Evolutionary conservation across 1,140 invertebrate species (phyloP), one percentile per base, ranked within the genome.

Genomic region (Ctenoplectra terminalis): DNA sequence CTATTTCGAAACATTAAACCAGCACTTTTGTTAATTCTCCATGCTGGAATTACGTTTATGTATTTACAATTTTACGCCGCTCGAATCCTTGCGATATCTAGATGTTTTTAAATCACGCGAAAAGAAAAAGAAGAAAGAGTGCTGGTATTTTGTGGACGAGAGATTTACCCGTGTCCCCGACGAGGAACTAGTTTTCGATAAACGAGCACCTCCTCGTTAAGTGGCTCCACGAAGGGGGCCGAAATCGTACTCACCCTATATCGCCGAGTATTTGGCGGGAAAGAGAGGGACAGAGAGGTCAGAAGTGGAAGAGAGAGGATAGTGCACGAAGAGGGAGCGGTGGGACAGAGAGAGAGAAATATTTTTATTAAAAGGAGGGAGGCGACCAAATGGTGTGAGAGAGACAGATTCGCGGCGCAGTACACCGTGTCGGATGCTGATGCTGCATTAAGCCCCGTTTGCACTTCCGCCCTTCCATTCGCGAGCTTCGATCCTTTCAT

Each of bases 131-230:
- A 37, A 31, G 2, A 20, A 31, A 26, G 34, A n/a, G 40, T 43
- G 23, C 13, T 31, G 77, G 77, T 73, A 80, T 80, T 80, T 74
- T 82, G 40, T 63, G 79, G 46, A 56, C 43, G 48, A 61, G 78
- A 63, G 82, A 80, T 80, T 80, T 73, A 80, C 58, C 77, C 77
- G 69, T 80, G 77, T 80, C 70, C 29, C 77, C 72, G 63, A 73
- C 79, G 83, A 60, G 84, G 79, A 76, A 86, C 69, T 86, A 86
- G 84, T 86, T 86, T 86, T 85, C 84, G 85, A 86, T 86, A 86
- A 85, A 86, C 84, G 84, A 86, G 84, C 81, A 86, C 85, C 84
- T 86, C 76, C 80, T 82, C 73, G 80, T 85, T 86, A 86, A 86
- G 85, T 86, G 85, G 79, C 80, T 82, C 34, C 79, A 73, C 73